A percentile compares a stretch with the other conserved stretches of the same genome.
phyloP scores from a whole-genome alignment of 2,888 invertebrate species.

The Autographa pulchrina region DNA sequence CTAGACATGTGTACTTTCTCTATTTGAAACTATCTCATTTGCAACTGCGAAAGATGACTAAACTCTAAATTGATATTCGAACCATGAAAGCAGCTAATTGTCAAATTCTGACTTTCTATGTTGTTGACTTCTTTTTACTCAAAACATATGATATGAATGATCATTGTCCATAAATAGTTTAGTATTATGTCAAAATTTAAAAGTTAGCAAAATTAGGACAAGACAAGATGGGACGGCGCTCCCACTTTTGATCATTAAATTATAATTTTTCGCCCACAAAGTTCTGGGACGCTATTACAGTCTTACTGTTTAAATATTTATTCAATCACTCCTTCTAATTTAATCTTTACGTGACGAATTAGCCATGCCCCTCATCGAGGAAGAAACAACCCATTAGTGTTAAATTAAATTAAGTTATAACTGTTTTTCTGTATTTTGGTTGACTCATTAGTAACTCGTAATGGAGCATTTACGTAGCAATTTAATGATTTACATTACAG shows the following conservation, averaged over 20 bases:
- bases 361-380: neutral
- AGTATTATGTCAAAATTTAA: neutral
- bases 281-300: neutral
- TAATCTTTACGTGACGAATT: constrained; percentile 32
- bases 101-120: no score
- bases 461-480: neutral
- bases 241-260: neutral
- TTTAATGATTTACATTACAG: neutral
- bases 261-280: neutral
- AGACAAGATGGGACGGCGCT: neutral
- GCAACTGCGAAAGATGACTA: no score
- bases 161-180: no score
- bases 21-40: no score
- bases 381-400: constrained; percentile 13
- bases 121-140: no score
- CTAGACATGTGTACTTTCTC: no score
- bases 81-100: no score
- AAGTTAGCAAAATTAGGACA: neutral
- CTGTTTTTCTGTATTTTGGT: constrained; percentile 11
- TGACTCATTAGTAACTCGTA: neutral
- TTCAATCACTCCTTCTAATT: constrained; percentile 17
- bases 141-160: no score
- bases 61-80: no score
- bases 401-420: constrained; percentile 13
- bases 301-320: constrained; percentile 20